Conservation (phyloP, 92 coral and sea anemone species). For the Porites evermanni region DNA sequence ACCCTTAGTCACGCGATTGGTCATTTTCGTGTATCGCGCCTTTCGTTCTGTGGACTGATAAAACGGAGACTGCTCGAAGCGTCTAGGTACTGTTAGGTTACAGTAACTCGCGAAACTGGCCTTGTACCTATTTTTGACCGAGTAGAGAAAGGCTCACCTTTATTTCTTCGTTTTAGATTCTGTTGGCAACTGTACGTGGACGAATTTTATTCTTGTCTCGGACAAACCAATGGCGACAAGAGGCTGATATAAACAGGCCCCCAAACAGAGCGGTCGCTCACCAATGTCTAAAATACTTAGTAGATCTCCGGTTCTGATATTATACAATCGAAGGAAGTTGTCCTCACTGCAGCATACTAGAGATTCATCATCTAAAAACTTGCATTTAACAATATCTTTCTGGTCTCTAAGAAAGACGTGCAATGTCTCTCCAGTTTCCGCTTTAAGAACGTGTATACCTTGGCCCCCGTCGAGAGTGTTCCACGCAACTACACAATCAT, state of each 20-base stretch:
- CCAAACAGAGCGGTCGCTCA: background rate
- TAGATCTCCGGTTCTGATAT: background rate
- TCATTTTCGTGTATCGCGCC: no score
- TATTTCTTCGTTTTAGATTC: background rate
- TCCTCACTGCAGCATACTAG: slow-evolving; percentile 2
- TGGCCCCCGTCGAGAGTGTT: background rate
- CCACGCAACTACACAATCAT: background rate
- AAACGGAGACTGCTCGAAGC: no score
- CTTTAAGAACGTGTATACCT: slow-evolving; percentile 2
- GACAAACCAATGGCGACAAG: slow-evolving; percentile 24
- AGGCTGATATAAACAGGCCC: background rate
- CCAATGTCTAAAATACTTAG: slow-evolving; percentile 1
- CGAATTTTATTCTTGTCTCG: background rate
- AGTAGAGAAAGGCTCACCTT: no score
- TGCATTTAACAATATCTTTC: background rate
- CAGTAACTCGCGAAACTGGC: background rate
- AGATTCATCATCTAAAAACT: background rate
- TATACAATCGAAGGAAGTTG: slow-evolving; percentile 16
- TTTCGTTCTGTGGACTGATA: no score
- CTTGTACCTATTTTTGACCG: background rate
- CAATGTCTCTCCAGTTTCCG: background rate
- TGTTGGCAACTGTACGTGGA: background rate
- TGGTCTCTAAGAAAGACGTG: background rate
- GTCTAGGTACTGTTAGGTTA: no score
- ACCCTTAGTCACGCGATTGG: no score